Base-by-base conservation (phyloP, 2,888 invertebrate species). In the Schizaphis graminum region DNA sequence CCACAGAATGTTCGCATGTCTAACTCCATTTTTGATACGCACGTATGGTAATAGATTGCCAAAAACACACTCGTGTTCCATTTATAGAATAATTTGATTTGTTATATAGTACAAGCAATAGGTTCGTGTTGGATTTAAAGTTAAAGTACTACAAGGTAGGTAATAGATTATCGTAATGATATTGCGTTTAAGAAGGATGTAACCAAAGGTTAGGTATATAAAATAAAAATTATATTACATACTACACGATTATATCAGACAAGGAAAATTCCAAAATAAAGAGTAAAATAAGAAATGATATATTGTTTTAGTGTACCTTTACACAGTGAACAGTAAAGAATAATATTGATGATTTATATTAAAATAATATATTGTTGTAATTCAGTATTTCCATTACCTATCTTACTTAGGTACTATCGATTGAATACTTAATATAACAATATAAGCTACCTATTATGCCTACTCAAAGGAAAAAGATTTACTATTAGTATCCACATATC, bases 51-150 rank as follows among this genome's bases (percentile, higher is more conserved):
- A 94, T 94, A 67, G 86, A 94, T 94, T 86, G 94, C 57, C 28
- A 0, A 44, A 85, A 85, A 93, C 93, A 93, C 93, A 93, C 89
- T 94, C 94, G 94, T 67, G 94, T 93, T 85, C 53, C 89, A 90
- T 90, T 93, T 93, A 90, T 90, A 85, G 93, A 61, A 93, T 93
- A 90, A 93, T 93, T 93, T 93, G 93, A 93, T 93, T 93, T 93
- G 93, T 93, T 61, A 85, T 89, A 93, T n/a, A 7, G 67, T 26
- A 89, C 93, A 44, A 61, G 26, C 41, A 86, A 90, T 57, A 44
- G 86, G 90, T 94, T 94, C 94, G 94, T 94, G 91, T 94, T 87
- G 57, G 61, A 61, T 86, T 86, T 90, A 90, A 93, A 93, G 90
- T 93, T 90, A 85, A 93, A 93, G 90, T 93, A 86, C 47, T 92